Base-by-base conservation (phyloP, 2,888 invertebrate genomes). In the Torymus aiolomorphi region DNA sequence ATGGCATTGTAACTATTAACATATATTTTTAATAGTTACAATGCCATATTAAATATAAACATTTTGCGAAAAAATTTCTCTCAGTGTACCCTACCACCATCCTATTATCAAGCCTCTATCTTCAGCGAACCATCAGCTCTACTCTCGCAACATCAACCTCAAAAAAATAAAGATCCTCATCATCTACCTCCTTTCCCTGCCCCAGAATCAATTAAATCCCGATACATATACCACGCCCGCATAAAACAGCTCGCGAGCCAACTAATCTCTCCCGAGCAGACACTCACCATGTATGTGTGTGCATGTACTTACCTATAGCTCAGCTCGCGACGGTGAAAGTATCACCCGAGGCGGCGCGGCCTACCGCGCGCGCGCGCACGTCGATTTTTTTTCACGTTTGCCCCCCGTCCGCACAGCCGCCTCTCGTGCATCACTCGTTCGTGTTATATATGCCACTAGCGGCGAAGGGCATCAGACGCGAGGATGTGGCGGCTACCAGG, bases 391-490 rank as follows among this genome's bases (percentile, higher is more conserved):
- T 71, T 57, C 42, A 12, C 56, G 2, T 31, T 49, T 20, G 24
- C 52, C 18, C 14, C 54, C 10, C 18, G 4, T n/a, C 2, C 57
- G n/a, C 18, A 20, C 51, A 52, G 52, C 52, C 51, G n/a, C 24
- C n/a, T 31, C 62, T 31, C n/a, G 24, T 10, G 4, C n/a, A 10
- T 31, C 14, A 5, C 20, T 54, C 56, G 54, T 5, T 4, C 11
- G 18, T 20, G 24, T 63, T 73, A 31, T 63, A 31, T 16, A 24
- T n/a, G n/a, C 65, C 52, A 76, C 76, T 78, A 75, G 78, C 78
- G 76, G 78, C 78, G 76, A 78, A 81, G 78, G 78, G 81, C 78
- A 81, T 78, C 42, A 42, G 42, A 42, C 42, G 42, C 49, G 66
- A 71, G 42, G 78, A 78, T 69, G 81, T 73, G 69, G 70, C 63